These are phyloP conservation scores for Orchestes rusci DNA, from an alignment of 2,888 invertebrate genomes.

Conservation along the genomic window DNA sequence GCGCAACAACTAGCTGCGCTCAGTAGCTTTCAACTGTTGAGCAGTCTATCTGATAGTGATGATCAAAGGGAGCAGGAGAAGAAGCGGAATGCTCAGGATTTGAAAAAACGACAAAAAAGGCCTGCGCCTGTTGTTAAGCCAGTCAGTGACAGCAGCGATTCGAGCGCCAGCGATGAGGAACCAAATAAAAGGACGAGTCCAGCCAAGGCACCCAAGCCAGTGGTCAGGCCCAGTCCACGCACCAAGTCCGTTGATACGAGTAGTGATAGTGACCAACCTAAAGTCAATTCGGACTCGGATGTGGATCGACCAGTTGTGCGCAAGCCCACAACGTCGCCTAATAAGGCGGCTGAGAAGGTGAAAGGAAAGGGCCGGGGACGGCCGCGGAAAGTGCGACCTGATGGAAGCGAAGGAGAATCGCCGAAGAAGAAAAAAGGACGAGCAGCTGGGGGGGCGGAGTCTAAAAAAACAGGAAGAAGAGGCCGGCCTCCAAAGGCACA, in stretches of 20 bases:
- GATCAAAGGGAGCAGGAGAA: slow-evolving; percentile 35
- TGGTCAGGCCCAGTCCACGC: slow-evolving; percentile 38
- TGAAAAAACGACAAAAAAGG: neutral
- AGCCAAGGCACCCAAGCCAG: slow-evolving; percentile 34
- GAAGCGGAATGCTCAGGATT: neutral
- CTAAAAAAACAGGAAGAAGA: slow-evolving; percentile 30
- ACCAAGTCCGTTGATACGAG: slow-evolving; percentile 38
- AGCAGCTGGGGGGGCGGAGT: slow-evolving; percentile 25
- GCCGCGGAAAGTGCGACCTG: slow-evolving; percentile 25
- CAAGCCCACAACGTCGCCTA: neutral
- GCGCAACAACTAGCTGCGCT: slow-evolving; percentile 29
- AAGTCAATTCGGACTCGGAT: slow-evolving; percentile 15
- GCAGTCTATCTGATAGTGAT: slow-evolving; percentile 47
- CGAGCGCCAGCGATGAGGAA: slow-evolving; percentile 13
- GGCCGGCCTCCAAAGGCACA: slow-evolving; percentile 39
- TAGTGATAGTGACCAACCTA: slow-evolving; percentile 34
- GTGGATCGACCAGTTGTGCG: slow-evolving; percentile 7
- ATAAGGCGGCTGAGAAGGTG: slow-evolving; percentile 34
- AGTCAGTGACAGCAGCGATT: slow-evolving; percentile 6
- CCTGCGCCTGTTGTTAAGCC: neutral
- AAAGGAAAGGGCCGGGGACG: slow-evolving; percentile 26
- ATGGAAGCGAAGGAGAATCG: slow-evolving; percentile 22
- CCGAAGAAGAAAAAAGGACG: slow-evolving; percentile 31
- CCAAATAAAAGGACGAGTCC: slow-evolving; percentile 16
- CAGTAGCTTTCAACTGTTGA: slow-evolving; percentile 44